These are phyloP conservation scores for Sitta europaea DNA, from an alignment of 2,113 vertebrate species.

Conservation along the genomic window DNA sequence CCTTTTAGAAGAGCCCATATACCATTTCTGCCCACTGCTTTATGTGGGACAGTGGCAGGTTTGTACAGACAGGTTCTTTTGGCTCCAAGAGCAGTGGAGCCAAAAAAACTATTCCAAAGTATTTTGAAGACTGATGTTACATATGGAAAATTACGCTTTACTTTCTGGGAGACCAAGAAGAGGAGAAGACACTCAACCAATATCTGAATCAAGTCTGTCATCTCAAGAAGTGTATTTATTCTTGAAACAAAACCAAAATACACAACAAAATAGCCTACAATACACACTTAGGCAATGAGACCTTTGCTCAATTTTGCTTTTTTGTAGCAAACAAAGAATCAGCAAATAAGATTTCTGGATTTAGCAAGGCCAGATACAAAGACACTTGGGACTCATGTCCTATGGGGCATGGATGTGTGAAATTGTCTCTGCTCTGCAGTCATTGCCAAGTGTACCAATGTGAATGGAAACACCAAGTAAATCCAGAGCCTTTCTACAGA, in stretches of 20 bases:
- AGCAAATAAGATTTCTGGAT: not conserved
- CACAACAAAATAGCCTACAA: not conserved
- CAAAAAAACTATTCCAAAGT: not conserved
- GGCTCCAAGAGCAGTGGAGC: not conserved
- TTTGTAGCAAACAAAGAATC: not conserved
- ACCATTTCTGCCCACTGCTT: not conserved
- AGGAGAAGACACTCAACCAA: not conserved
- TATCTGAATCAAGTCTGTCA: not conserved
- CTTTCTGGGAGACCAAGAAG: not conserved
- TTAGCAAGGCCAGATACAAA: not conserved
- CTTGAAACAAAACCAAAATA: not conserved
- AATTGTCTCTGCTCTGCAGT: not conserved
- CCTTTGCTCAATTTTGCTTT: not conserved
- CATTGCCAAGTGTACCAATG: not conserved
- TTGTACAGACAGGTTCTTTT: not conserved
- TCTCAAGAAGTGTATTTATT: not conserved
- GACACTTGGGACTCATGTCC: not conserved
- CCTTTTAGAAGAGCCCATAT: not conserved
- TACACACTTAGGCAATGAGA: not conserved
- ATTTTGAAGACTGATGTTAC: not conserved
- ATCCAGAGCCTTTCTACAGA: not conserved
- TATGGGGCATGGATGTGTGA: rapidly evolving
- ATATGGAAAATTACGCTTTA: not conserved
- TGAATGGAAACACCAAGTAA: not conserved
- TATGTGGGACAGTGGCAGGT: not conserved